Evolutionary conservation across 2,797 vertebrate genomes (phyloP).

Genomic region (Mycteria americana): DNA sequence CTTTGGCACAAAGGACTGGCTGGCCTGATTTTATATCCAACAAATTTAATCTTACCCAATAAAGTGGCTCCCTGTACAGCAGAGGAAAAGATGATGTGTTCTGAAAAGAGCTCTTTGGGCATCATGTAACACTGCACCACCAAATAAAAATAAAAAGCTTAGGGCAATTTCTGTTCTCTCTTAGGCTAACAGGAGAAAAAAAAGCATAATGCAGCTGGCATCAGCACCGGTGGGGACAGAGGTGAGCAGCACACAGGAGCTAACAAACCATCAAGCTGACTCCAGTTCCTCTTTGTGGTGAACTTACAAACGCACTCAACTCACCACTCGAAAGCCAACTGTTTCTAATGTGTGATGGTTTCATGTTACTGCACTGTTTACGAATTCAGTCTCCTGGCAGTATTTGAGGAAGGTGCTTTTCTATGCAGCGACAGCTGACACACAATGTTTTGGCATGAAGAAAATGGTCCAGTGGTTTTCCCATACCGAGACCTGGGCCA

Average conservation of each 20-base stretch:
- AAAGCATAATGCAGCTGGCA: background rate
- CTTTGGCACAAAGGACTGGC: conserved; percentile 34
- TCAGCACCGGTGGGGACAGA: background rate
- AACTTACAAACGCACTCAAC: background rate
- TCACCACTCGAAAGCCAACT: background rate
- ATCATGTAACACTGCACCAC: background rate
- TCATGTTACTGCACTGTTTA: background rate
- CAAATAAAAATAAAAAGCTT: background rate
- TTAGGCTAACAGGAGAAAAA: background rate
- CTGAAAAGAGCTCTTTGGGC: background rate
- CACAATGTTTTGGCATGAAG: background rate
- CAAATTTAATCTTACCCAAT: background rate
- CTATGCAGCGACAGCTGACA: background rate
- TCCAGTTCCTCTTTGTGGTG: background rate
- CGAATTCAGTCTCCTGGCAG: background rate
- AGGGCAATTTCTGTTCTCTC: background rate
- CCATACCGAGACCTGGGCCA: rapidly evolving
- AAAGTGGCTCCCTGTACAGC: background rate
- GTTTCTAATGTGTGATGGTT: background rate
- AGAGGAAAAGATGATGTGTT: background rate
- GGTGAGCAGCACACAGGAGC: background rate
- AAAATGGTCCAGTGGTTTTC: background rate
- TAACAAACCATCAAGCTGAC: background rate
- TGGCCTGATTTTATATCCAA: conserved; percentile 4
- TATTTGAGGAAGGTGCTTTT: background rate